phyloP scores from a whole-genome alignment of 2,797 vertebrate species.

The Alfaro cultratus region DNA sequence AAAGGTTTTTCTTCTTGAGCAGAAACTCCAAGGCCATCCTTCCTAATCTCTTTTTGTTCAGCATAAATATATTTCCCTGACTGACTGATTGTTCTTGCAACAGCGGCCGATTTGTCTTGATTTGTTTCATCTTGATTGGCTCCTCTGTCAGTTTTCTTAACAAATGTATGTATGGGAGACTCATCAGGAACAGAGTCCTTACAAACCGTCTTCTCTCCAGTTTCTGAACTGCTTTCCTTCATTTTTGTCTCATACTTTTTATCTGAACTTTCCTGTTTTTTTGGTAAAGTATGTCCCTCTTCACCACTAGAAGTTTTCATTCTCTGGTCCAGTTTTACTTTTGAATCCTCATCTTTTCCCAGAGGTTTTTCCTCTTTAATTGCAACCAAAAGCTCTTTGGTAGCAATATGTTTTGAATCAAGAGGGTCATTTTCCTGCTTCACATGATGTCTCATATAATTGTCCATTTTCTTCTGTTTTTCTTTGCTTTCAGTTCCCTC shows the following conservation, averaged over 20 bases:
- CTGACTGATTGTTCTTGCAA: neutral
- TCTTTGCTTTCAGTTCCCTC: slow-evolving; percentile 1
- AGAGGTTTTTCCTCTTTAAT: neutral
- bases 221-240: slow-evolving; percentile 1
- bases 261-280: slow-evolving; percentile 9
- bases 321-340: neutral
- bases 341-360: neutral
- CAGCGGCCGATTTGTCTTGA: neutral
- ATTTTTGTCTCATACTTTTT: neutral
- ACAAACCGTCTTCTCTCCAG: slow-evolving; percentile 27
- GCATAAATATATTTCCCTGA: slow-evolving; percentile 31
- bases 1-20: neutral
- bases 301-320: slow-evolving; percentile 10
- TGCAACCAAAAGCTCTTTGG: slow-evolving; percentile 4
- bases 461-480: neutral
- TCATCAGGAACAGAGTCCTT: slow-evolving; percentile 15
- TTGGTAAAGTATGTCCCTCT: slow-evolving; percentile 19
- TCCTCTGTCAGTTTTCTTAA: slow-evolving; percentile 34
- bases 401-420: slow-evolving; percentile 5
- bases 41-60: slow-evolving; percentile 8
- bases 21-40: slow-evolving; percentile 7
- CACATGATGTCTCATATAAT: neutral
- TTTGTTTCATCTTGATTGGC: slow-evolving; percentile 27
- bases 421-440: neutral
- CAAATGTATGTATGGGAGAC: slow-evolving; percentile 8